These are phyloP conservation scores for Orbicella faveolata DNA, from an alignment of 64 coral and sea anemone species.

Conservation along the genomic window DNA sequence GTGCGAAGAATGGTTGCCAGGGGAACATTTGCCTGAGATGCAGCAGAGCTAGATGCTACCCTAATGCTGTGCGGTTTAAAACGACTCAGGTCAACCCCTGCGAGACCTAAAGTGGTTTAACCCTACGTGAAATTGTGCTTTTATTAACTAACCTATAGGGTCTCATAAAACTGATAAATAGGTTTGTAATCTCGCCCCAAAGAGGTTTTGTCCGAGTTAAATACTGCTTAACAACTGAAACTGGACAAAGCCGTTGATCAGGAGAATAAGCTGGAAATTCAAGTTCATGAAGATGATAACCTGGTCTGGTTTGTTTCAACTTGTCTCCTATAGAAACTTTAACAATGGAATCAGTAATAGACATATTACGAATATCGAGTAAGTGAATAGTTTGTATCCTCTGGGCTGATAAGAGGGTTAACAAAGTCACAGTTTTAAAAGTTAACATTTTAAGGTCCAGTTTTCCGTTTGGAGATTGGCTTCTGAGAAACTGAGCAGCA, in stretches of 20 bases:
- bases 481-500: constrained; percentile 48
- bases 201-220: constrained; percentile 28
- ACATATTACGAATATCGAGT: constrained; percentile 46
- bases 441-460: constrained; percentile 51
- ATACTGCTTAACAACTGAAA: constrained; percentile 24
- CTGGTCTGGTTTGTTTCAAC: constrained; percentile 61
- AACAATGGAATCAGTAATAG: neutral
- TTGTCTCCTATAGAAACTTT: constrained; percentile 59
- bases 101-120: constrained; percentile 8
- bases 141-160: neutral
- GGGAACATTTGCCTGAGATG: constrained; percentile 18
- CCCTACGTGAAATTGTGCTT: constrained; percentile 4
- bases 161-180: constrained; percentile 17
- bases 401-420: constrained; percentile 27
- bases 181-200: neutral
- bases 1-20: constrained; percentile 38
- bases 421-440: constrained; percentile 21
- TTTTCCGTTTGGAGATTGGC: neutral
- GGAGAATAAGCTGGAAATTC: constrained; percentile 17
- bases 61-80: constrained; percentile 37
- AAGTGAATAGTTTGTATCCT: constrained; percentile 56
- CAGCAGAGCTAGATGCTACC: constrained; percentile 44
- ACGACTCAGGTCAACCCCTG: constrained; percentile 14
- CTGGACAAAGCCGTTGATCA: neutral
- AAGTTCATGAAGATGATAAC: constrained; percentile 32